These are phyloP conservation scores for Crotophaga sulcirostris DNA, from an alignment of 2,113 vertebrate species.

Conservation along the genomic window DNA sequence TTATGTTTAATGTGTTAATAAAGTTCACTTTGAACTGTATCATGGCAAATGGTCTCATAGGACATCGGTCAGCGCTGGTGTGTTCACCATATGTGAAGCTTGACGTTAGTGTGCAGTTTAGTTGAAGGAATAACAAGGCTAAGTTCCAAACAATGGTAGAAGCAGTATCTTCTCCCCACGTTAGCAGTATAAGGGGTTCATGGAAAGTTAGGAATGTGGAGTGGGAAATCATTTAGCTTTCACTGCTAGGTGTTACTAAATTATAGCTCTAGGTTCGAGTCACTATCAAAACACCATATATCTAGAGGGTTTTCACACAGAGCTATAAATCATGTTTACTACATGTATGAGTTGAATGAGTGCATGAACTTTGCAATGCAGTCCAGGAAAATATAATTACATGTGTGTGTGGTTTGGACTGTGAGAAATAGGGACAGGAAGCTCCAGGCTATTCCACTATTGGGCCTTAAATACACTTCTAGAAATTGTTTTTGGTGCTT, in stretches of 20 bases:
- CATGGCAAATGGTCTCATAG: conserved; percentile 67
- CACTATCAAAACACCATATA: conserved; percentile 67
- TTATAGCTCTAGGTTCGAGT: conserved; percentile 49
- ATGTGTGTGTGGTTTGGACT: conserved; percentile 20
- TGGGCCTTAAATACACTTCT: background rate
- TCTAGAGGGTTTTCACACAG: conserved; percentile 54
- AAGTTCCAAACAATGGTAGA: conserved; percentile 47
- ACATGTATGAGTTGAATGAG: conserved; percentile 11
- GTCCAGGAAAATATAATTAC: conserved; percentile 53
- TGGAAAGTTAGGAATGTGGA: conserved; percentile 71
- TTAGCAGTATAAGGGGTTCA: conserved; percentile 69
- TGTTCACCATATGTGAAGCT: conserved; percentile 70
- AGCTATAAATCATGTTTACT: conserved; percentile 67
- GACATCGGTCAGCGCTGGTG: conserved; percentile 64
- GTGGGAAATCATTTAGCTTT: conserved; percentile 70
- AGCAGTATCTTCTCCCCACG: conserved; percentile 52
- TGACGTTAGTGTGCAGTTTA: background rate
- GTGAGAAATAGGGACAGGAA: conserved; percentile 51
- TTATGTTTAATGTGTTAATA: conserved; percentile 77
- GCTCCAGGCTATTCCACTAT: background rate
- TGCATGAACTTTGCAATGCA: conserved; percentile 44
- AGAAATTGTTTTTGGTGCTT: conserved; percentile 29
- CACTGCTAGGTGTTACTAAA: conserved; percentile 71
- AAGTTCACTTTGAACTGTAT: conserved; percentile 75
- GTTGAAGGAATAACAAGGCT: conserved; percentile 31